Evolutionary conservation across 2,888 invertebrate genomes (phyloP), one percentile per base, ranked within the genome.

Genomic region (Lymantria monacha): DNA sequence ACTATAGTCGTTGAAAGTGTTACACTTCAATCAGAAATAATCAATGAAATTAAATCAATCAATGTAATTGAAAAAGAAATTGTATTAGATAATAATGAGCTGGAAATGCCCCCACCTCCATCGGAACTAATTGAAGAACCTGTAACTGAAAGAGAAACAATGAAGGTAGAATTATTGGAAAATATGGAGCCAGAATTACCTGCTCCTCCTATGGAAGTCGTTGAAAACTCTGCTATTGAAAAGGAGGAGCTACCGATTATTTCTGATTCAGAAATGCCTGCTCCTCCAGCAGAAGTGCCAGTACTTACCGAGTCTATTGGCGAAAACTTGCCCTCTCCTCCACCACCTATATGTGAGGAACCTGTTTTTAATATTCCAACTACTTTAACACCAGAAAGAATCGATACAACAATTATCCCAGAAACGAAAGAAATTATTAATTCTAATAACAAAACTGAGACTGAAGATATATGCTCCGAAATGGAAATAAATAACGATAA

Each of bases 271-370:
- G 65, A 51, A 15, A 48, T 64, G 44, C 61, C 61, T 33, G 51
- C 51, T n/a, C 48, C 55, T 49, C 49, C 41, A 30, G 51, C 50
- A 14, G 55, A 60, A 30, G 45, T 22, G 43, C 30, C 36, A n/a
- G 15, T 45, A 48, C 31, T 41, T 44, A 42, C 48, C 8, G 61
- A 61, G 31, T 53, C 63, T 43, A 49, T 52, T 44, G 56, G 52
- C n/a, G 74, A 72, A n/a, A 74, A 77, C 22, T 59, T 72, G n/a
- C 78, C 81, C 0, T 72, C 75, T 7, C 77, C 78, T n/a, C 79
- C 79, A 30, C 76, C 78, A 9, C 75, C 75, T 12, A 59, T 63
- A 48, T 69, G 69, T 46, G 73, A 77, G 14, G 69, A 69, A 38
- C 50, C 56, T 22, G 59, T 64, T 38, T 38, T 12, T n/a, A 38